Evolutionary conservation across 2,797 vertebrate genomes (phyloP).

Genomic region (Periophthalmus magnuspinnatus): DNA sequence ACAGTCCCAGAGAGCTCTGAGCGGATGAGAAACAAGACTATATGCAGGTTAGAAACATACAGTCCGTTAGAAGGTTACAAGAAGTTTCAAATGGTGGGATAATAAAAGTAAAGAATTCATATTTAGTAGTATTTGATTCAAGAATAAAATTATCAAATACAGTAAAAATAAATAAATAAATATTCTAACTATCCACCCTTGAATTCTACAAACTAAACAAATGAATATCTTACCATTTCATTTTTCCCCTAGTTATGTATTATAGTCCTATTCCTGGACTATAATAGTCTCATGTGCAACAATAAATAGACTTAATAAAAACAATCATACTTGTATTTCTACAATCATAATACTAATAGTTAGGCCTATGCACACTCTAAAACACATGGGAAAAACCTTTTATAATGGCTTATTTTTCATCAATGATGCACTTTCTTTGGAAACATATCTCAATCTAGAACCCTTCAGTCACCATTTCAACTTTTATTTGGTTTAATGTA

Average conservation of each 20-base stretch:
- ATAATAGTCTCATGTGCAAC: slow-evolving; percentile 20
- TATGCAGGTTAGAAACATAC: slow-evolving; percentile 21
- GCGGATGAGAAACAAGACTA: slow-evolving; percentile 44
- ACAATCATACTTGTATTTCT: no score
- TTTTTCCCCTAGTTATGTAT: not conserved
- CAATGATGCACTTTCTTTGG: no score
- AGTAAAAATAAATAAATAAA: not conserved
- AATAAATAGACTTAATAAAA: no score
- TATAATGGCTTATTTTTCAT: no score
- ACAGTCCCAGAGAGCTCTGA: slow-evolving; percentile 48
- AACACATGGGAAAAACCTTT: no score
- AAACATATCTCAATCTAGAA: no score
- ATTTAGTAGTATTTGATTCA: not conserved
- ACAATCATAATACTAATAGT: no score
- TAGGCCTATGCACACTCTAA: no score
- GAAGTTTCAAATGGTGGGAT: no score
- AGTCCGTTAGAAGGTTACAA: no score
- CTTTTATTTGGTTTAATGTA: no score
- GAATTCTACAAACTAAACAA: not conserved
- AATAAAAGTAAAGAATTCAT: not conserved
- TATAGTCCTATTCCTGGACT: slow-evolving; percentile 47
- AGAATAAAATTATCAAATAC: not conserved
- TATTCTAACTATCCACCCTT: not conserved
- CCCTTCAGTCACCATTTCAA: no score
- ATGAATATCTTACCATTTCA: not conserved